Base-by-base conservation (phyloP, 2,888 invertebrate species). In the Oasisia sp. region DNA sequence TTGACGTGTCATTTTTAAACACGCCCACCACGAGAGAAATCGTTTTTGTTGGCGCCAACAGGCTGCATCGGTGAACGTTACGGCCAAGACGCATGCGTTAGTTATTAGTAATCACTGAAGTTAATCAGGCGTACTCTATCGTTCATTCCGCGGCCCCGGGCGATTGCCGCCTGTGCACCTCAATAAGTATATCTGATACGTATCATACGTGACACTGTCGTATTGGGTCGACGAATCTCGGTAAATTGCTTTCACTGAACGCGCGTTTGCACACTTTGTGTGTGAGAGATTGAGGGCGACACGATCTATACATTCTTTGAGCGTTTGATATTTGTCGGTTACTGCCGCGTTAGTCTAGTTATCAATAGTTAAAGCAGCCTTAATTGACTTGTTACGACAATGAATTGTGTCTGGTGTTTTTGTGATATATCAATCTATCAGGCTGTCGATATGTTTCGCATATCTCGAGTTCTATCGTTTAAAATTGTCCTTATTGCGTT, bases 71-170 rank as follows among this genome's bases (percentile, higher is more conserved):
- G 7, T 19, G 74, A 7, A 19, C 74, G 3, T 3, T 74, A 74
- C 14, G 74, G 74, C 74, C 74, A 27, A 74, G 19, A 74, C 74
- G 74, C 74, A 27, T 19, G 74, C 74, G 74, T 27, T 74, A 74
- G 74, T 74, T 74, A 74, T 74, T 74, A 74, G 27, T 27, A 74
- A 74, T 74, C 74, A 74, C 19, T 74, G 74, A 74, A 27, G 74
- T 74, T 74, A 74, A 74, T 74, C 74, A 74, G 74, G 74, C 74
- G 74, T 74, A 74, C 74, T 74, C 74, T 27, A 74, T 74, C 74
- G 74, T 74, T 74, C 74, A 74, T 74, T 74, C 74, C 74, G 5
- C 27, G 74, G 74, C 74, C 74, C 27, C 74, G 74, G 74, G 74
- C 74, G 14, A 74, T 74, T 74, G 74, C 19, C 74, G 74, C 19